A percentile compares a stretch with the other conserved stretches of the same genome.
Conservation (phyloP, 2,113 vertebrate species). For the Panthera tigris region DNA sequence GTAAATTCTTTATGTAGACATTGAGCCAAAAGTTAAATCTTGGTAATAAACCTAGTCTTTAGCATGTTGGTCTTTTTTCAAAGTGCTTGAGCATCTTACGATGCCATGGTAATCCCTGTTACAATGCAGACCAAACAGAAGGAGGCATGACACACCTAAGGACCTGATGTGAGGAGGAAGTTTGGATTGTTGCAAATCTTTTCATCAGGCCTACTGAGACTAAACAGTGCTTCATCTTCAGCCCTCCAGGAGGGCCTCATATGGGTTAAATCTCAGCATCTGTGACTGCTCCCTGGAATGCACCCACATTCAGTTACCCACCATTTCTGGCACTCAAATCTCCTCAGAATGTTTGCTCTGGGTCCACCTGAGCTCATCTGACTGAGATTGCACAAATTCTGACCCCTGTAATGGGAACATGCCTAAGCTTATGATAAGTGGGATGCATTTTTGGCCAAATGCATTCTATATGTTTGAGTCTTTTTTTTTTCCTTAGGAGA, state of each 20-base stretch:
- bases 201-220: background rate
- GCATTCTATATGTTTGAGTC: background rate
- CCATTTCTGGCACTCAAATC: background rate
- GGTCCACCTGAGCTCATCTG: background rate
- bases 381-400: background rate
- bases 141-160: background rate
- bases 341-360: background rate
- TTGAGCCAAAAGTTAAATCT: background rate
- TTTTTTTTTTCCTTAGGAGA: background rate
- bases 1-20: background rate
- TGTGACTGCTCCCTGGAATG: background rate
- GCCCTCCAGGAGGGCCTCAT: background rate
- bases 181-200: background rate
- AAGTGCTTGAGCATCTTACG: background rate
- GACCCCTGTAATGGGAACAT: background rate
- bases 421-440: background rate
- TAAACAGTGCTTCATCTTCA: background rate
- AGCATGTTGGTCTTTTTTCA: conserved; percentile 37
- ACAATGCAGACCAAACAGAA: background rate
- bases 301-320: background rate
- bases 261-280: background rate
- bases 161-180: background rate
- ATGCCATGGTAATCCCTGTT: background rate
- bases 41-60: background rate
- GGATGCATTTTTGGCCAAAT: background rate